phyloP scores from a whole-genome alignment of 2,113 vertebrate species.

The Himantopus leucocephalus region DNA sequence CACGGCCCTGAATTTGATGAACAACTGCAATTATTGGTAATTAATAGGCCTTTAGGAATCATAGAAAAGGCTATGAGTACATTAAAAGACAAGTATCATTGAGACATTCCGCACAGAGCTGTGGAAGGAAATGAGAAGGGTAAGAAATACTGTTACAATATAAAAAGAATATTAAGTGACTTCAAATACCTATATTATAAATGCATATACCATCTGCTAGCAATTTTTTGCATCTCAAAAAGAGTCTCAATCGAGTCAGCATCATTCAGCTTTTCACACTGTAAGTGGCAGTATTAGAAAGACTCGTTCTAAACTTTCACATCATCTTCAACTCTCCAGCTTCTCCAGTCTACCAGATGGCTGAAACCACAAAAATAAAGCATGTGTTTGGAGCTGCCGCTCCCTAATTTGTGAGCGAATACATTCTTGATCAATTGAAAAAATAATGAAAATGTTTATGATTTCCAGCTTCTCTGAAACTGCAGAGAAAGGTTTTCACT shows the following conservation, averaged over 20 bases:
- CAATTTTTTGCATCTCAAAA: background rate
- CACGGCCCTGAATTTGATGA: background rate
- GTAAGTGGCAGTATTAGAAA: background rate
- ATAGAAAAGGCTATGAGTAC: background rate
- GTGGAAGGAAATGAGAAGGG: background rate
- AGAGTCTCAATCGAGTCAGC: background rate
- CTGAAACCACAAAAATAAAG: conserved; percentile 25
- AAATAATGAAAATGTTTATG: conserved; percentile 4
- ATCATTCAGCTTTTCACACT: background rate
- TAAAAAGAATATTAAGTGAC: background rate
- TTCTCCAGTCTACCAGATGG: background rate
- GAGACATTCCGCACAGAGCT: background rate
- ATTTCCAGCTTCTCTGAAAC: conserved; percentile 17
- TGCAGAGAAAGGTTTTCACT: conserved; percentile 18
- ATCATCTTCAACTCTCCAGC: background rate
- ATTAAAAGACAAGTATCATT: background rate
- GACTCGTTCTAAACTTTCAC: background rate
- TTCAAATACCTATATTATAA: background rate
- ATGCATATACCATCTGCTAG: background rate
- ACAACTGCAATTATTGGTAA: background rate
- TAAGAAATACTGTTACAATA: background rate
- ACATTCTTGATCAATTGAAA: background rate
- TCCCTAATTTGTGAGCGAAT: background rate
- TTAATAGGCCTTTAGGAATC: background rate
- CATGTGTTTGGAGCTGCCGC: background rate